Conservation (phyloP, 2,113 vertebrate species). For the Calidris pygmaea region DNA sequence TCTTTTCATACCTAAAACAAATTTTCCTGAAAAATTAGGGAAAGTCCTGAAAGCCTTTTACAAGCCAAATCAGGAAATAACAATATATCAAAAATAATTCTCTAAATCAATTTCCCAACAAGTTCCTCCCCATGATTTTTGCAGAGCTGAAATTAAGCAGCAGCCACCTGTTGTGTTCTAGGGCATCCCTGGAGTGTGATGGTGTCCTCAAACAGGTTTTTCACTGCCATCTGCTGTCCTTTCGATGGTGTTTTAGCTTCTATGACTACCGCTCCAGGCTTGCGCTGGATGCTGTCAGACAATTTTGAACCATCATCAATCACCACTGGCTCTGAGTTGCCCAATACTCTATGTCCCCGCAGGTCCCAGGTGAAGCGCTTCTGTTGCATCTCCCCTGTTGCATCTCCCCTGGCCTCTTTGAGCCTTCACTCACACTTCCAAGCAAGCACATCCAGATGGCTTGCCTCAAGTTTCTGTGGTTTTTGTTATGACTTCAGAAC, state of each 20-base stretch:
- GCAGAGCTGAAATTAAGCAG: background rate
- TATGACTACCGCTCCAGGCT: background rate
- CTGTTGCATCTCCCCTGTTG: too few relatives aligned
- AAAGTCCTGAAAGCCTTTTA: background rate
- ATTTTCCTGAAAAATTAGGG: background rate
- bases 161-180: background rate
- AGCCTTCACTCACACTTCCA: background rate
- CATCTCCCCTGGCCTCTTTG: too few relatives aligned
- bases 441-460: background rate
- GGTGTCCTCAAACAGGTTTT: background rate
- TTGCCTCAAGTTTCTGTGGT: background rate
- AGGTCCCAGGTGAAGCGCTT: fast-evolving
- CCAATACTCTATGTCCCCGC: fast-evolving
- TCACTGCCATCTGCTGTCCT: background rate
- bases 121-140: background rate
- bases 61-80: background rate
- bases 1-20: background rate
- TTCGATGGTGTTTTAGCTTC: background rate
- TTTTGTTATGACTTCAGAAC: background rate
- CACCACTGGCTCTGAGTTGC: background rate
- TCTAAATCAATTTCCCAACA: background rate
- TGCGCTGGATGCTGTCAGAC: too few relatives aligned
- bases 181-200: background rate
- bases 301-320: background rate
- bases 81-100: background rate